Conservation (phyloP, 2,888 invertebrate species). For the Xanthostigma xanthostigma region DNA sequence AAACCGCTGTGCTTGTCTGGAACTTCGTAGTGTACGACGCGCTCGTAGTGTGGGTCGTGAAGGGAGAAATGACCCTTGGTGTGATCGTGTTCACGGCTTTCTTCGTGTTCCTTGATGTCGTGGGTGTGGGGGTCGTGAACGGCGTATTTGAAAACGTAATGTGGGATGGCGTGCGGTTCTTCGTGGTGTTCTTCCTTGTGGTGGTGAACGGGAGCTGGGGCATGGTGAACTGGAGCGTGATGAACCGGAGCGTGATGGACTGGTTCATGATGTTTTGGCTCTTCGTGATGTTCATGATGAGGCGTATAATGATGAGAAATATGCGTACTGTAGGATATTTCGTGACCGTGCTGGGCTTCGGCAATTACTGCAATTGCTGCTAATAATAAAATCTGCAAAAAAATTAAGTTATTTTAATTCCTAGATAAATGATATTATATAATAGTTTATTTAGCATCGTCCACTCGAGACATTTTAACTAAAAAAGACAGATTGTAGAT, state of each 20-base stretch:
- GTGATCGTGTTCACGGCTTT: conserved; percentile 33
- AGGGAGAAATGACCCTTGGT: conserved; percentile 31
- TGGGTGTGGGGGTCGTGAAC: conserved; percentile 36
- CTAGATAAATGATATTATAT: not conserved
- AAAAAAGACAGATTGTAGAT: not conserved
- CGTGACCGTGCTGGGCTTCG: conserved; percentile 11
- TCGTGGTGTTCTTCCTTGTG: not conserved
- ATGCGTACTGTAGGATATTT: conserved; percentile 1
- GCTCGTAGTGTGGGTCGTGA: conserved; percentile 14
- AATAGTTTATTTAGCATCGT: not conserved
- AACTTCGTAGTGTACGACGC: conserved; percentile 15
- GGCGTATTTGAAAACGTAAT: conserved; percentile 35
- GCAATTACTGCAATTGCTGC: not conserved
- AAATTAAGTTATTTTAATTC: not conserved
- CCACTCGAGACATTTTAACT: not conserved
- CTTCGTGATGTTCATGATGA: conserved; percentile 7
- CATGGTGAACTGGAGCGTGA: conserved; percentile 18
- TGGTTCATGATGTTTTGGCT: conserved; percentile 13
- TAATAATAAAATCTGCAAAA: not conserved
- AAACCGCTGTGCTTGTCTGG: conserved; percentile 16
- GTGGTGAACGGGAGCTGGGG: not conserved
- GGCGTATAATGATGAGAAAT: not conserved
- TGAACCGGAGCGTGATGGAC: not conserved
- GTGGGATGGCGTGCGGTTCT: conserved; percentile 8
- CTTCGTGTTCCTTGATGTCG: conserved; percentile 37